Evolutionary conservation across 2,797 vertebrate species (phyloP), one percentile per base, ranked within the genome.

Genomic region (Falco naumanni): DNA sequence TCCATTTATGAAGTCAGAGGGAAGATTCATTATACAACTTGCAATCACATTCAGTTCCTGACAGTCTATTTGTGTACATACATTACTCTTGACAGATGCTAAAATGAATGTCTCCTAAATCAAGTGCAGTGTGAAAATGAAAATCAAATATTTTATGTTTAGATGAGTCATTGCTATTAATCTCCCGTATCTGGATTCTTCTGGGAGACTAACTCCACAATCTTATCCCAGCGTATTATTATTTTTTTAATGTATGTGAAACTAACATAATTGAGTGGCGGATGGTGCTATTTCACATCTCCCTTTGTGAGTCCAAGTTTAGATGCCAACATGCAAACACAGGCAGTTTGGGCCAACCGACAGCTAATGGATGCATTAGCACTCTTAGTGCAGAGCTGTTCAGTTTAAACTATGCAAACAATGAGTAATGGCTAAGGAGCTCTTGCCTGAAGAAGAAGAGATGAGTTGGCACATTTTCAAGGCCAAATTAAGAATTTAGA

Each of bases 401-500:
- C 50, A 19, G 57, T 69, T 79, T 43, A 72, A 89, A 39, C 84
- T 75, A 18, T 22, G 51, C 66, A 87, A 78, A 87, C 74, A 74
- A 37, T 33, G 63, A 92, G 81, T 69, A 86, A 89, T 18, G n/a
- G 70, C 82, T 51, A 48, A 47, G 48, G 63, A 96, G 89, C 64
- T 89, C 88, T 72, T 10, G n/a, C 91, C 64, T 59, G 48, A 72
- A 61, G 66, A 68, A 28, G 60, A 76, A 82, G 68, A 71, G 78
- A 95, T 85, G 87, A 87, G 70, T 6, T 88, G 70, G 89, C 91
- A 71, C n/a, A 56, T 80, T 94, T 94, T 83, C 85, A 94, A 91
- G 61, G 74, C 84, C 82, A 93, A 92, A 95, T 92, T 68, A 92
- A 94, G 87, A 87, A 89, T 63, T 81, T 70, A 47, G 81, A 84